Percentiles rank a stretch among this genome's conserved stretches.
Evolutionary conservation across 2,888 invertebrate species (phyloP).

Genomic region (Malthinus flaveolus): DNA sequence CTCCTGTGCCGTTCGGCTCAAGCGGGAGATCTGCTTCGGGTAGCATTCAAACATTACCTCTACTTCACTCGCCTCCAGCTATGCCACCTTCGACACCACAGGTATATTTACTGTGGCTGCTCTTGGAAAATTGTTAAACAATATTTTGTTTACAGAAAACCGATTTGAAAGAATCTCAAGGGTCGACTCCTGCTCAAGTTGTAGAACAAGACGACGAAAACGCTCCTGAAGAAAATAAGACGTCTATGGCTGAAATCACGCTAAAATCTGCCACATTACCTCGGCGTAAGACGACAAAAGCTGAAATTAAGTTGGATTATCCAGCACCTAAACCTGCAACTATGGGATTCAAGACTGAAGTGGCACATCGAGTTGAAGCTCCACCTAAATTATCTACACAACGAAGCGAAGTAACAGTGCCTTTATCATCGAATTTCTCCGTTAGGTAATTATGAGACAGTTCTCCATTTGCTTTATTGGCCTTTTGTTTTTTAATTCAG

Average conservation of each 20-base stretch:
- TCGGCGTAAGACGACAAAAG: conserved; percentile 65
- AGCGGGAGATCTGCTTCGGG: conserved; percentile 63
- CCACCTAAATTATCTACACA: conserved; percentile 55
- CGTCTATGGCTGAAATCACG: conserved; percentile 67
- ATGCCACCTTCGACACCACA: neutral
- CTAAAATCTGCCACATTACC: conserved; percentile 70
- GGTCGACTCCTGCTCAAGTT: conserved; percentile 26
- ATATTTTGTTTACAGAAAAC: neutral
- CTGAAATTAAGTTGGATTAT: conserved; percentile 65
- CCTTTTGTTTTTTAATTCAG: conserved; percentile 47
- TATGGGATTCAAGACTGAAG: conserved; percentile 64
- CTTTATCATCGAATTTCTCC: conserved; percentile 42
- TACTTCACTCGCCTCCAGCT: conserved; percentile 41
- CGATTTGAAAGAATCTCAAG: conserved; percentile 1
- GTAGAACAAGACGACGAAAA: conserved; percentile 29
- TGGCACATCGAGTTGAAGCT: conserved; percentile 60
- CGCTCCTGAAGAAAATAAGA: conserved; percentile 54
- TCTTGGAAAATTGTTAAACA: no score
- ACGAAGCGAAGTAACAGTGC: conserved; percentile 60
- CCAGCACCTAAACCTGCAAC: conserved; percentile 51
- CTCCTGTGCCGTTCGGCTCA: conserved; percentile 67
- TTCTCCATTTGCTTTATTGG: conserved; percentile 1
- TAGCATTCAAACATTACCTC: conserved; percentile 51
- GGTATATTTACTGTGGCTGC: neutral
- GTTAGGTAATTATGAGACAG: conserved; percentile 2